A percentile compares a stretch with the other conserved stretches of the same genome.
These are phyloP conservation scores for Pachymerium ferrugineum DNA, from an alignment of 2,888 invertebrate species.

Conservation along the genomic window DNA sequence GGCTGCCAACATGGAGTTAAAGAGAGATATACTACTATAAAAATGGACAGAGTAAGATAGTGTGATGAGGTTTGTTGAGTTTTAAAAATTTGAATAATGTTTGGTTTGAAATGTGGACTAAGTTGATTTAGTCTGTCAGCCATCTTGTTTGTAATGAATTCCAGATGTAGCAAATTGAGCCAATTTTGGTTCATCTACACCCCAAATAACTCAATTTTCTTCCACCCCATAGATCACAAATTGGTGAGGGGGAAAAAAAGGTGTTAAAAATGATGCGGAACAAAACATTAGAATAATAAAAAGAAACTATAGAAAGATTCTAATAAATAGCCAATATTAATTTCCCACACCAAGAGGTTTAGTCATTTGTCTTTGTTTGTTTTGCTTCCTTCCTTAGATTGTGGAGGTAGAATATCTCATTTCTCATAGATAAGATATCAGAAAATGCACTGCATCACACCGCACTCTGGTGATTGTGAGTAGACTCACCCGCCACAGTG, in stretches of 20 bases:
- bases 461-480: not conserved
- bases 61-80: too few relatives aligned
- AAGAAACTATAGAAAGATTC: not conserved
- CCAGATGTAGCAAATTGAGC: conserved; percentile 9
- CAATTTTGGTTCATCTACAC: not conserved
- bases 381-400: too few relatives aligned
- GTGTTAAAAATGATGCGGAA: too few relatives aligned
- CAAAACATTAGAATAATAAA: too few relatives aligned
- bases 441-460: not conserved
- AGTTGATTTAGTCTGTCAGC: not conserved
- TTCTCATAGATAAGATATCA: not conserved
- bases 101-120: not conserved
- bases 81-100: not conserved
- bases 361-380: too few relatives aligned
- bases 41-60: too few relatives aligned
- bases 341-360: not conserved
- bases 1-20: not conserved
- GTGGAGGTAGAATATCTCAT: too few relatives aligned
- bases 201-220: not conserved
- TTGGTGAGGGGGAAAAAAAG: not conserved
- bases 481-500: not conserved
- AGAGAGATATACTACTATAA: too few relatives aligned
- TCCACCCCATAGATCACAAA: not conserved
- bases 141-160: not conserved
- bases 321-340: not conserved